Conservation (phyloP, 1,140 invertebrate genomes). For the Samia ricini region DNA sequence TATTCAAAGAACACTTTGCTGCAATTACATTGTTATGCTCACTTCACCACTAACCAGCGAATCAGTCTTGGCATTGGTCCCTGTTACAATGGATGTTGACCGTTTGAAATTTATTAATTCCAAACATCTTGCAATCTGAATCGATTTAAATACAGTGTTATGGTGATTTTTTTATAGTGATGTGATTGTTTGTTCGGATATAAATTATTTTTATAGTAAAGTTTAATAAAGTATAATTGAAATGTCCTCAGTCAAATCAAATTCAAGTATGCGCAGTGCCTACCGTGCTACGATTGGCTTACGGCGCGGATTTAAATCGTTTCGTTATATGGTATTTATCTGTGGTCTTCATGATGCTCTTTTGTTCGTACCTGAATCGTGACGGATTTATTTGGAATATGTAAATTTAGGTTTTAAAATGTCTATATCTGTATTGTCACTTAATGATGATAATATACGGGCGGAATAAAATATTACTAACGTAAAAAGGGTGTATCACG, state of each 20-base stretch:
- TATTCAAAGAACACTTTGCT: slow-evolving; percentile 74
- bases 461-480: too few species aligned
- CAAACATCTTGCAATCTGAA: background rate
- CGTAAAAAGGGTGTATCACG: too few species aligned
- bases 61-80: slow-evolving; percentile 66
- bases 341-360: slow-evolving; percentile 23
- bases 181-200: slow-evolving; percentile 39
- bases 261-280: slow-evolving; percentile 68
- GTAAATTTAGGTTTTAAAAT: too few species aligned
- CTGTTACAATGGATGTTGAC: slow-evolving; percentile 62
- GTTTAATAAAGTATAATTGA: slow-evolving; percentile 40
- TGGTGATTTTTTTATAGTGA: slow-evolving; percentile 47
- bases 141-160: slow-evolving; percentile 16
- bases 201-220: slow-evolving; percentile 14
- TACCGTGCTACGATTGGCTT: slow-evolving; percentile 68
- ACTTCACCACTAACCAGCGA: slow-evolving; percentile 58
- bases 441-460: too few species aligned
- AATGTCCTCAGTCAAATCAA: slow-evolving; percentile 72
- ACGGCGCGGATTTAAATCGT: slow-evolving; percentile 70
- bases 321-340: slow-evolving; percentile 68
- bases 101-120: slow-evolving; percentile 19
- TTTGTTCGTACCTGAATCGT: background rate
- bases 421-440: too few species aligned
- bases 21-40: slow-evolving; percentile 76
- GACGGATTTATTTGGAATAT: too few species aligned